Base-by-base conservation (phyloP, 2,888 invertebrate species). In the Podabrus alpinus region DNA sequence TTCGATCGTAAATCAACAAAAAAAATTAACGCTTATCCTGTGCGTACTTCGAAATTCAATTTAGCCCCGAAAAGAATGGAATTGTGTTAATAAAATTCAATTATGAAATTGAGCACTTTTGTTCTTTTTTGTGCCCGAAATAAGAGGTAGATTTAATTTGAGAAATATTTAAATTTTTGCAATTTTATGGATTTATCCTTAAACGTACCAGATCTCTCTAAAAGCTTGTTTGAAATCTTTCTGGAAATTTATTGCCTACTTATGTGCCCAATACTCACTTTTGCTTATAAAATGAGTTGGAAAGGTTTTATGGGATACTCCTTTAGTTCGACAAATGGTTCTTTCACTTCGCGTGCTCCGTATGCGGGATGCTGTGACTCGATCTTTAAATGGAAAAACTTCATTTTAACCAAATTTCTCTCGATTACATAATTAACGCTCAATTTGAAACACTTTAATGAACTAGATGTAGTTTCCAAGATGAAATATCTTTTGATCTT, bases 241-340 rank as follows among this genome's bases (percentile, higher is more conserved):
- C 19, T 64, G 11, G 21, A 21, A 64, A 64, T 64, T 64, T 64
- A 64, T 64, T 19, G 62, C 62, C 62, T 64, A 64, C 62, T 64
- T 64, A 64, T 64, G 62, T 64, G 62, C 62, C 62, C 62, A 64
- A 64, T 64, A 64, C 62, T 64, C 62, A 64, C 62, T 64, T 64
- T 64, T 64, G 62, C 62, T 64, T 64, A 64, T 64, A 64, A 64
- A 64, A 64, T 19, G 62, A 64, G 62, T 64, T 19, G 19, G 62
- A 64, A 19, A 64, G 62, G 62, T 64, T 64, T 64, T 64, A 17
- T 19, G 21, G 21, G 62, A 64, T 64, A 19, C 21, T 64, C 17
- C 21, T 19, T 64, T 19, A 64, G 62, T 19, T 64, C 62, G 62
- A 64, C 62, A 21, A 64, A 64, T 64, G 17, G 62, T 64, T 17